Evolutionary conservation across 2,888 invertebrate genomes (phyloP).

Genomic region (Hirtodrosophila duncani): DNA sequence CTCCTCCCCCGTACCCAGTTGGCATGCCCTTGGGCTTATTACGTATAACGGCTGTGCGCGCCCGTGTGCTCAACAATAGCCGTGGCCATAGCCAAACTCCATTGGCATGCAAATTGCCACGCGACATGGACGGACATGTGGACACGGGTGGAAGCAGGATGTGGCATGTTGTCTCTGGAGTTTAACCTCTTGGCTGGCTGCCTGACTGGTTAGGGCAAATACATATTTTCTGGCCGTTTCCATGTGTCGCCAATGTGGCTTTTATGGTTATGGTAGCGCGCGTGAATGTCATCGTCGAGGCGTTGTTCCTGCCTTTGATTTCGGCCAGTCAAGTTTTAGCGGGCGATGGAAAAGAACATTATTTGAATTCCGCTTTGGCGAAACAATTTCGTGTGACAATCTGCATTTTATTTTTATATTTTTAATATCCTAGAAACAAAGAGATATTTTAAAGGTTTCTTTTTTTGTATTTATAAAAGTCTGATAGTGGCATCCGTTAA

Average conservation of each 20-base stretch:
- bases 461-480: too few relatives aligned
- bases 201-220: too few relatives aligned
- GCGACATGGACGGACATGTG: neutral
- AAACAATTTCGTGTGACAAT: too few relatives aligned
- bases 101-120: slow-evolving; percentile 28
- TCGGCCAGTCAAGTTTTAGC: too few relatives aligned
- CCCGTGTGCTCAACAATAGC: slow-evolving; percentile 28
- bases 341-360: too few relatives aligned
- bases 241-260: slow-evolving; percentile 68
- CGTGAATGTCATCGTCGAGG: slow-evolving; percentile 26
- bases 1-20: slow-evolving; percentile 24
- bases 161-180: slow-evolving; percentile 45
- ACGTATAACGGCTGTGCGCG: slow-evolving; percentile 34
- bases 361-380: too few relatives aligned
- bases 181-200: slow-evolving; percentile 62
- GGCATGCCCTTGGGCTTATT: slow-evolving; percentile 60
- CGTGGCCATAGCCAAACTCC: neutral
- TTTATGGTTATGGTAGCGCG: slow-evolving; percentile 65
- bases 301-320: too few relatives aligned
- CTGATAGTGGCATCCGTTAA: too few relatives aligned
- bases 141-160: neutral
- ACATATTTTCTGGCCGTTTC: slow-evolving; percentile 48
- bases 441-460: too few relatives aligned
- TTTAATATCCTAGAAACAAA: too few relatives aligned
- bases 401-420: too few relatives aligned